Evolutionary conservation across 1,140 invertebrate genomes (phyloP), one percentile per base, ranked within the genome.

Genomic region (Myzus persicae): DNA sequence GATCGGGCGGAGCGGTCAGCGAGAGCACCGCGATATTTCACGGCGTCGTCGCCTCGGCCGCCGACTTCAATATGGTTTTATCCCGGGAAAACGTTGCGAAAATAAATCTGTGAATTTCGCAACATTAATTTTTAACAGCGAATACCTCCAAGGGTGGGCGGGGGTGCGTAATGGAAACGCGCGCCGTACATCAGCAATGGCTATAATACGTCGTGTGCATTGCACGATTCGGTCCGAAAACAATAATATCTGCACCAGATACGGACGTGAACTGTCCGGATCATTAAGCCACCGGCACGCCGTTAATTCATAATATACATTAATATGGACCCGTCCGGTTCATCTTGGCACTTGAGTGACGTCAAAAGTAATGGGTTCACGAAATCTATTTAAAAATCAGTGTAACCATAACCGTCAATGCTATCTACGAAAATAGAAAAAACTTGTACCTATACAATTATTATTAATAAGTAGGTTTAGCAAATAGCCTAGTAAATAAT

Each of bases 81-180:
- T 26, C 22, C 46, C 88, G 51, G 51, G 7, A 90, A 54, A 90
- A 90, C 5, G 51, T 40, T 24, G 4, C 1, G 24, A 54, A n/a
- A 26, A 90, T 90, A 90, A 90, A 90, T 90, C 88, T 54, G 42
- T 2, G 88, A 59, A 59, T 59, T 59, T 90, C 88, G 88, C 88
- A 59, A 59, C 88, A 90, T 90, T 90, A 59, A 42, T 90, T 90
- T 90, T 42, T 51, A 59, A 54, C 51, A 40, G 88, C 24, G n/a
- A 59, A 90, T 26, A 54, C 54, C 51, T 42, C 36, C 84, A 0
- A 22, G 20, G 48, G 48, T 4, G 22, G 18, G 38, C 7, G 36
- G 38, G n/a, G 1, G 76, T 3, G 31, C 20, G 31, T 59, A 90
- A 90, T 59, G 88, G 38, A 42, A 54, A 51, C n/a, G 4, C 31